Conservation (phyloP, 2,113 vertebrate species). For the Mus musculus region GRCm39 chr15:83967001-83967500, state of each 20-base stretch:
- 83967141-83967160: background rate
- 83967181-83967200: background rate
- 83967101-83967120: background rate
- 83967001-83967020: background rate
- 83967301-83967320: background rate
- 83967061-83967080: background rate
- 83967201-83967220: accelerated
- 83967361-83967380: background rate
- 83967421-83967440: background rate
- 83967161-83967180: background rate
- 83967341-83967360: background rate
- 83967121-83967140: background rate
- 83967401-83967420: background rate
- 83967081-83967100: background rate
- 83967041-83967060: background rate
- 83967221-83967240: background rate
- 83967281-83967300: background rate
- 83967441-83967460: background rate
- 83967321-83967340: background rate
- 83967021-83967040: background rate
- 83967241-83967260: background rate
- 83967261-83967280: background rate
- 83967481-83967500: background rate
- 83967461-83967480: background rate
- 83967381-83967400: background rate